Conservation (phyloP, 1,140 invertebrate species). For the Maconellicoccus hirsutus region DNA sequence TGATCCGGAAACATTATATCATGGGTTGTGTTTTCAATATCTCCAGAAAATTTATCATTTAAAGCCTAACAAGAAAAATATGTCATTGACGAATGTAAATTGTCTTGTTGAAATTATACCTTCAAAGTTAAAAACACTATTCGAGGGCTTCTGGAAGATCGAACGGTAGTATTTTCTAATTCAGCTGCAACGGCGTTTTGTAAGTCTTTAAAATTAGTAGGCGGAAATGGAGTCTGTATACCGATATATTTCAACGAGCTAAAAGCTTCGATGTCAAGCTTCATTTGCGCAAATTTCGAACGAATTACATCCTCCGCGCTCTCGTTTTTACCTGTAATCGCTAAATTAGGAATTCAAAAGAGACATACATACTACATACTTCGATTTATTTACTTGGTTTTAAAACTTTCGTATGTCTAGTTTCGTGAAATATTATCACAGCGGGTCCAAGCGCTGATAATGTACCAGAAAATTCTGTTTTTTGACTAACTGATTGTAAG, state of each 20-base stretch:
- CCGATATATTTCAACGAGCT: constrained; percentile 61
- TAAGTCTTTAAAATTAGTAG: constrained; percentile 46
- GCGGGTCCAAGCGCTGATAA: constrained; percentile 52
- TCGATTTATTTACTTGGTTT: constrained; percentile 20
- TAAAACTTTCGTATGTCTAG: constrained; percentile 49
- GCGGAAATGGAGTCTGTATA: constrained; percentile 39
- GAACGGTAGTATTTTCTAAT: constrained; percentile 52
- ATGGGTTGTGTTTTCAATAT: constrained; percentile 44
- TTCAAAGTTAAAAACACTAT: constrained; percentile 55
- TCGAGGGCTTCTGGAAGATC: constrained; percentile 50
- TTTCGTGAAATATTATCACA: constrained; percentile 72
- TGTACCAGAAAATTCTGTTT: constrained; percentile 36
- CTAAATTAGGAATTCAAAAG: background rate
- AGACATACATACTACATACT: background rate
- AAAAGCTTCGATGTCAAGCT: constrained; percentile 55
- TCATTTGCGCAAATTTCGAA: constrained; percentile 47
- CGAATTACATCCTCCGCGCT: constrained; percentile 54
- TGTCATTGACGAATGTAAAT: background rate
- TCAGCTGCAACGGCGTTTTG: constrained; percentile 41
- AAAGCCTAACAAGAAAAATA: constrained; percentile 40
- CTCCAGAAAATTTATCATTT: constrained; percentile 64
- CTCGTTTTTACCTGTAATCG: constrained; percentile 35
- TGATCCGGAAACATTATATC: constrained; percentile 62
- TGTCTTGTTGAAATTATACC: constrained; percentile 32
- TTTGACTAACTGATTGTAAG: constrained; percentile 43